Evolutionary conservation across 2,888 invertebrate species (phyloP).

Genomic region (Drosophila hawaiiensis): DNA sequence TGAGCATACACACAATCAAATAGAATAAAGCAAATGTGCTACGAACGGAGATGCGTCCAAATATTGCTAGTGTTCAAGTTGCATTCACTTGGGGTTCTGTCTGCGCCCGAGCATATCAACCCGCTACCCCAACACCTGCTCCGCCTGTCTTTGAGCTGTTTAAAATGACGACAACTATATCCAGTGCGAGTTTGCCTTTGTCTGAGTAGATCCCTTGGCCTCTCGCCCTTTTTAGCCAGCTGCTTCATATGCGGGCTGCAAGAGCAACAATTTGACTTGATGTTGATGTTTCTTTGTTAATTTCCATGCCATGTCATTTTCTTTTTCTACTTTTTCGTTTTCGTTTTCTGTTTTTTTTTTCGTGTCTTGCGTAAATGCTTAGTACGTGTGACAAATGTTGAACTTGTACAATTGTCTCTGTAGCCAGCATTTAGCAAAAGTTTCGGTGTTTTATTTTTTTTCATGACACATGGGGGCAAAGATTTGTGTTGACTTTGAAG

Average conservation of each 20-base stretch:
- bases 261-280: constrained; percentile 65
- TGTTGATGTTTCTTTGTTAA: constrained; percentile 80
- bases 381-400: constrained; percentile 76
- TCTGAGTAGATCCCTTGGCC: constrained; percentile 35
- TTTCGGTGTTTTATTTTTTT: constrained; percentile 31
- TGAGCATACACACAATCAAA: constrained; percentile 70
- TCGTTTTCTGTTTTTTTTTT: constrained; percentile 1
- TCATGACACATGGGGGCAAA: constrained; percentile 26
- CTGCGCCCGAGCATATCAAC: constrained; percentile 47
- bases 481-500: constrained; percentile 55
- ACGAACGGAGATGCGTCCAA: constrained; percentile 49
- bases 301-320: constrained; percentile 61
- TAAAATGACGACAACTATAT: constrained; percentile 77
- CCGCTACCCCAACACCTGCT: constrained; percentile 6
- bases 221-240: constrained; percentile 20
- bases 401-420: constrained; percentile 73
- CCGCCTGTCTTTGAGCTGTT: constrained; percentile 53
- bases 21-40: constrained; percentile 55
- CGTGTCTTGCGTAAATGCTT: constrained; percentile 51
- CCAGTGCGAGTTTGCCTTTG: constrained; percentile 57
- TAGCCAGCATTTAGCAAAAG: constrained; percentile 59
- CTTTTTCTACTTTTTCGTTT: constrained; percentile 17
- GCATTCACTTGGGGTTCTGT: constrained; percentile 59
- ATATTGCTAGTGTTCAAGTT: constrained; percentile 65
- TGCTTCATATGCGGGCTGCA: constrained; percentile 52